Percentiles rank a stretch among this genome's conserved stretches.
These are phyloP conservation scores for Melanotaenia trifasciata DNA, from an alignment of 2,797 vertebrate species.

Conservation along the genomic window DNA sequence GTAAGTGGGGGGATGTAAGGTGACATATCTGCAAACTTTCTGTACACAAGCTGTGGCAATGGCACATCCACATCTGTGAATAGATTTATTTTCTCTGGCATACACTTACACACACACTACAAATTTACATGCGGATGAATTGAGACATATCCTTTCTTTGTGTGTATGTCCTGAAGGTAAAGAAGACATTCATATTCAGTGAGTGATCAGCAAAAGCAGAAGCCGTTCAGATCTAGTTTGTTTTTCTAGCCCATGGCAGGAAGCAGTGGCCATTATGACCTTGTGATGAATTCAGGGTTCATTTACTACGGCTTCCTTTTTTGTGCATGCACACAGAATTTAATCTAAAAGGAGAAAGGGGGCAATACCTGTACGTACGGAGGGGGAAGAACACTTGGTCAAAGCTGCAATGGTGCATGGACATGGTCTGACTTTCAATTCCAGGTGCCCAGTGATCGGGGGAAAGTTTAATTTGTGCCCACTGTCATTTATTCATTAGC, in stretches of 20 bases:
- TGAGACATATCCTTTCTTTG: slow-evolving; percentile 30
- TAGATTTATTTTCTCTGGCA: slow-evolving; percentile 28
- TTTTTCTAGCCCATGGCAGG: slow-evolving; percentile 56
- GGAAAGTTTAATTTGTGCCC: slow-evolving; percentile 87
- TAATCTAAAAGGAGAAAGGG: slow-evolving; percentile 23
- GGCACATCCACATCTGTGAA: slow-evolving; percentile 15
- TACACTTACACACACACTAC: slow-evolving; percentile 43
- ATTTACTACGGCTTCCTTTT: slow-evolving; percentile 47
- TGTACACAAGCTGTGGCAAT: slow-evolving; percentile 18
- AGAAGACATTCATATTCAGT: slow-evolving; percentile 67
- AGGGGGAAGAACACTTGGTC: slow-evolving; percentile 10
- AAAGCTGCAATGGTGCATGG: slow-evolving; percentile 4
- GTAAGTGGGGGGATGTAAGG: slow-evolving; percentile 6
- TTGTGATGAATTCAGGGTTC: slow-evolving; percentile 66
- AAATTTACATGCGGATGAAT: slow-evolving; percentile 34
- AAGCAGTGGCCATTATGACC: slow-evolving; percentile 64
- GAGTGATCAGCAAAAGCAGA: slow-evolving; percentile 52
- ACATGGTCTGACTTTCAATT: slow-evolving; percentile 70
- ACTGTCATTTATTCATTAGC: slow-evolving; percentile 94
- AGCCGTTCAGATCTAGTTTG: slow-evolving; percentile 60
- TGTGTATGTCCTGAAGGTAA: slow-evolving; percentile 58
- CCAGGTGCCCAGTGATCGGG: slow-evolving; percentile 79
- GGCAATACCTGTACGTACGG: neutral
- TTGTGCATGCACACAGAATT: slow-evolving; percentile 32
- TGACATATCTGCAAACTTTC: slow-evolving; percentile 10